Evolutionary conservation across 2,797 vertebrate genomes (phyloP), one percentile per base, ranked within the genome.

Genomic region (Sciurus carolinensis): DNA sequence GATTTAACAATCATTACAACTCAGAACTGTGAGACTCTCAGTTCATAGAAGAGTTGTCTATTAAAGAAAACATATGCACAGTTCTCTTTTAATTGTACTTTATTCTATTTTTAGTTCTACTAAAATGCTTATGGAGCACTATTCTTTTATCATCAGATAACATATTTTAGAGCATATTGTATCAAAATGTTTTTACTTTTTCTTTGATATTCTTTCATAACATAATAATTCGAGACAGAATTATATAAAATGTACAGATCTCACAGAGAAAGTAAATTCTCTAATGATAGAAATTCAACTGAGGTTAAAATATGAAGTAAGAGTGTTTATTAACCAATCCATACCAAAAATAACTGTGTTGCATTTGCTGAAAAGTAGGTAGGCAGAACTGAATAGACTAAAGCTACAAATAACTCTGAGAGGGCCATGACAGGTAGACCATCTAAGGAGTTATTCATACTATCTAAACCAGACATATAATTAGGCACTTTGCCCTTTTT

Each of bases 61-160:
- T 82, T 39, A 39, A 39, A 36, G 9, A 47, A 87, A 20, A 95
- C 82, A 18, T 22, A 11, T 76, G 91, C 52, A 64, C 30, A 92
- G 86, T 97, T 97, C 64, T 94, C 87, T 93, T 96, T 54, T 67
- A 50, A 91, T 81, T 79, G 3, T 44, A 88, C 96, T 75, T 86
- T 72, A 84, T 71, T 83, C 3, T 57, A n/a, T 81, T 86, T 94
- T 90, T 22, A 90, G 26, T 44, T 0, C 3, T 96, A 64, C 7
- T 72, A 96, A 97, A 87, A 59, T 33, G 47, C 7, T 87, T 94
- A 57, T 22, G 26, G 33, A n/a, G 0, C 79, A 15, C 36, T 96
- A 5, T 69, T 92, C 33, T 76, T 94, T 94, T 97, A 82, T 84
- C 18, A 57, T 3, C 4, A 96, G 20, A 0, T 73, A 86, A 82